Evolutionary conservation across 2,113 vertebrate species (phyloP).

Genomic region (Saimiri boliviensis): DNA sequence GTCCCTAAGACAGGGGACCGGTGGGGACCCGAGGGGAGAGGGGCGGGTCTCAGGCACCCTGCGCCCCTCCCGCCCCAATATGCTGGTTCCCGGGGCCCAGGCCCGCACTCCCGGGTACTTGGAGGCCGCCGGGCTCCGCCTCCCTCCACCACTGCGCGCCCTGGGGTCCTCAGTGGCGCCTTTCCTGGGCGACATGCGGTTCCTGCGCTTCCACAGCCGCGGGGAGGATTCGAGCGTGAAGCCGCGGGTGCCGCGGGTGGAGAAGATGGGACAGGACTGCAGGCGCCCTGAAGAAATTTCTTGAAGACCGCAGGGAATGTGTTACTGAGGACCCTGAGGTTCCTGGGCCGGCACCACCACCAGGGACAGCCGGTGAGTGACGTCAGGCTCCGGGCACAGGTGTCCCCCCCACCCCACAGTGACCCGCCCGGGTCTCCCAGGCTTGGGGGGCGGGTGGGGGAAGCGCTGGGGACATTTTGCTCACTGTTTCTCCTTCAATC

Average conservation of each 20-base stretch:
- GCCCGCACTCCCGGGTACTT: not conserved
- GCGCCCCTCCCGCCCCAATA: not conserved
- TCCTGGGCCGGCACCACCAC: not conserved
- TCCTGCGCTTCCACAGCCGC: not conserved
- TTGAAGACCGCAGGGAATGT: not conserved
- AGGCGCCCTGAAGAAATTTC: not conserved
- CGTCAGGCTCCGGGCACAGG: not conserved
- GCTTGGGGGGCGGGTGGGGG: rapidly evolving
- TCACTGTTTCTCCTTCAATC: not conserved
- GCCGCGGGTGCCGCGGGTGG: not conserved
- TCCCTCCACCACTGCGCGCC: too few species aligned
- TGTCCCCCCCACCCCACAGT: rapidly evolving
- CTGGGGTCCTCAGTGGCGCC: not conserved
- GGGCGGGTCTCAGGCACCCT: not conserved
- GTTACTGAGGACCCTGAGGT: not conserved
- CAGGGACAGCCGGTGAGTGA: not conserved
- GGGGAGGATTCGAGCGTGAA: not conserved
- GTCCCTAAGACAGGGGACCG: rapidly evolving
- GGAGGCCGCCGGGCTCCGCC: not conserved
- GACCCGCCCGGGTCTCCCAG: not conserved
- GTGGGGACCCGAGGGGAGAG: not conserved
- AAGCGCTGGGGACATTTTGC: not conserved
- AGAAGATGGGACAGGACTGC: not conserved
- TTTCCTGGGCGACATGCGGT: not conserved
- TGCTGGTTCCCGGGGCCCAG: not conserved